Percentiles rank a stretch among this genome's conserved stretches.
Conservation (phyloP, 2,797 vertebrate genomes). For the Delichon dasypus region DNA sequence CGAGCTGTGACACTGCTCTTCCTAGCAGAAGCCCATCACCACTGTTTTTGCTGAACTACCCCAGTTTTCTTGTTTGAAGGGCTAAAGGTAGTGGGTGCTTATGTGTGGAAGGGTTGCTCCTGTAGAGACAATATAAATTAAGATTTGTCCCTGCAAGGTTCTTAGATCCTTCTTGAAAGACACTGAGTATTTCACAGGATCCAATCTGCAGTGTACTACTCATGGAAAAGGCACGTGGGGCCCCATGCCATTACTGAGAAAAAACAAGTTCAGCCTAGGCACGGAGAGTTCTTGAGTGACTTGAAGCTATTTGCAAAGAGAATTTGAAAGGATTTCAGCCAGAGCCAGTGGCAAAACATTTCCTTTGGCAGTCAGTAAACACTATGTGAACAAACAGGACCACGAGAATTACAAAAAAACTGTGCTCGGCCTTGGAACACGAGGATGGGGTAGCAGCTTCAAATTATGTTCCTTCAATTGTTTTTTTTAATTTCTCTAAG, state of each 20-base stretch:
- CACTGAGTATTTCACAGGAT: background rate
- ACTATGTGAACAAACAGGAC: background rate
- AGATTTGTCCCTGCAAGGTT: background rate
- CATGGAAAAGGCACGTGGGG: background rate
- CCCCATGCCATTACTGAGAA: background rate
- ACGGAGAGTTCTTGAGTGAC: conserved; percentile 2
- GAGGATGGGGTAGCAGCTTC: background rate
- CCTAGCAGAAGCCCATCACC: background rate
- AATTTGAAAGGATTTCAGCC: conserved; percentile 11
- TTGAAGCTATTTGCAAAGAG: conserved; percentile 8
- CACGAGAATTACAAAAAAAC: background rate
- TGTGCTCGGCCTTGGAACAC: background rate
- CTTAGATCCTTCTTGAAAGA: background rate
- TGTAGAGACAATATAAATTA: background rate
- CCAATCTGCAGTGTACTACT: background rate
- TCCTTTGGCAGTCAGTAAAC: background rate
- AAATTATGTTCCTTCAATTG: background rate
- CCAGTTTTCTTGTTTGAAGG: background rate
- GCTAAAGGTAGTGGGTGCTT: background rate
- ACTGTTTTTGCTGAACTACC: background rate
- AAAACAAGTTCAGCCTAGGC: background rate
- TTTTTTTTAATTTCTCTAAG: background rate
- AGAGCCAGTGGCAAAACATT: background rate
- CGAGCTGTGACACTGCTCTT: background rate
- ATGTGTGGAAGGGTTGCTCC: background rate